phyloP scores from a whole-genome alignment of 1,140 invertebrate species.

The Aphelinus certus region DNA sequence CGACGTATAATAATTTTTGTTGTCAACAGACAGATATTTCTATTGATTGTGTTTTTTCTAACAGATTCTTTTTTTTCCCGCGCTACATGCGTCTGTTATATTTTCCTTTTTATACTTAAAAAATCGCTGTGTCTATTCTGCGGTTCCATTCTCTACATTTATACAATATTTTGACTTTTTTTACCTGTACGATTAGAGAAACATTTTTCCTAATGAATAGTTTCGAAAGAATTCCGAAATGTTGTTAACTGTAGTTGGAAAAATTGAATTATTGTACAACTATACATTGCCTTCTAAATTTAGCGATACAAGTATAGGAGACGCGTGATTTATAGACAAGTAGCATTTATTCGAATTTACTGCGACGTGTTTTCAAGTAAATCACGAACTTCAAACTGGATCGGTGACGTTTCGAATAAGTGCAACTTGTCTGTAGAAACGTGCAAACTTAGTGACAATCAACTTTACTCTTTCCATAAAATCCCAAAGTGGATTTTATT shows the following conservation, averaged over 20 bases:
- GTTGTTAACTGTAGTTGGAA: neutral
- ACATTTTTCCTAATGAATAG: constrained; percentile 2
- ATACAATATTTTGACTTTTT: constrained; percentile 23
- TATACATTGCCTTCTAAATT: constrained; percentile 22
- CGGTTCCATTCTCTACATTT: constrained; percentile 17
- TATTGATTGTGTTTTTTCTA: constrained; percentile 14
- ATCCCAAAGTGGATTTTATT: constrained; percentile 13
- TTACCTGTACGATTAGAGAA: constrained; percentile 12
- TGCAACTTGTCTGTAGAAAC: constrained; percentile 1
- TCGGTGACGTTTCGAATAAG: neutral
- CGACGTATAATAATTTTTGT: neutral
- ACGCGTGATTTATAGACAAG: too few relatives aligned
- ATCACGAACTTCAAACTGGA: neutral
- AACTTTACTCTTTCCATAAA: constrained; percentile 2
- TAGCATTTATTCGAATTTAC: too few relatives aligned
- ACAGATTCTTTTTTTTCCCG: constrained; percentile 4
- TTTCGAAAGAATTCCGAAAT: constrained; percentile 33
- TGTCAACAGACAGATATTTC: neutral
- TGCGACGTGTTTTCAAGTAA: too few relatives aligned
- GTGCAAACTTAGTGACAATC: constrained; percentile 1
- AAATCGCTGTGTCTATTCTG: constrained; percentile 36
- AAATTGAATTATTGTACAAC: constrained; percentile 10
- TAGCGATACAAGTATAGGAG: neutral
- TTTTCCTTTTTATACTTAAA: constrained; percentile 36
- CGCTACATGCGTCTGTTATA: constrained; percentile 18